Evolutionary conservation across 2,888 invertebrate species (phyloP).

Genomic region (Galerucella pusilla): DNA sequence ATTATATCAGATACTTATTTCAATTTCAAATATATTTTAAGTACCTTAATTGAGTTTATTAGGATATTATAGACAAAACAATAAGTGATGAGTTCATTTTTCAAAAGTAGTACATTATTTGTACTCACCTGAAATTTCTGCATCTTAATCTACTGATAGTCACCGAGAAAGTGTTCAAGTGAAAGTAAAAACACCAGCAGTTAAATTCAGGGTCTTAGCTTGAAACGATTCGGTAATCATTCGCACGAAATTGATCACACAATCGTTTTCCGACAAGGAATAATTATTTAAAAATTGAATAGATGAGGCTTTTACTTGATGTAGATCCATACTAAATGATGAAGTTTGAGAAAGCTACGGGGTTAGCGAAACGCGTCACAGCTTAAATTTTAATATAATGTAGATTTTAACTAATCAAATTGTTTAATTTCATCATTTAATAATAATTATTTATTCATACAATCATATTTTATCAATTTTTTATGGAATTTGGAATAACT

Average conservation of each 20-base stretch:
- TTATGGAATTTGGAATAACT: too few relatives aligned
- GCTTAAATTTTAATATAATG: too few relatives aligned
- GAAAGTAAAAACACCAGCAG: constrained; percentile 44
- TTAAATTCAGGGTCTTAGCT: constrained; percentile 1
- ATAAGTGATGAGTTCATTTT: neutral
- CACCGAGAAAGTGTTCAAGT: constrained; percentile 49
- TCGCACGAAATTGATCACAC: neutral
- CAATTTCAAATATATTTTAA: neutral
- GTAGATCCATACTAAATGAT: too few relatives aligned
- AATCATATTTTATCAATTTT: too few relatives aligned
- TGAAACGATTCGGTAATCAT: neutral
- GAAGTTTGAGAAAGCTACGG: too few relatives aligned
- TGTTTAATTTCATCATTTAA: too few relatives aligned
- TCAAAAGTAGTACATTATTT: neutral
- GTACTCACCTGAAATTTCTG: constrained; percentile 37
- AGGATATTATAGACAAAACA: neutral
- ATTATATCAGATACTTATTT: neutral
- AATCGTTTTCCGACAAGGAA: too few relatives aligned
- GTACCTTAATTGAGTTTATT: neutral
- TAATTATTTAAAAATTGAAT: too few relatives aligned
- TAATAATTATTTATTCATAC: too few relatives aligned
- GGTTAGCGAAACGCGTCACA: too few relatives aligned
- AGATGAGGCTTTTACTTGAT: too few relatives aligned
- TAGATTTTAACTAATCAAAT: too few relatives aligned
- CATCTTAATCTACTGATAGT: constrained; percentile 42